Conservation (phyloP, 2,797 vertebrate species). For the Clarias laeviceps region DNA sequence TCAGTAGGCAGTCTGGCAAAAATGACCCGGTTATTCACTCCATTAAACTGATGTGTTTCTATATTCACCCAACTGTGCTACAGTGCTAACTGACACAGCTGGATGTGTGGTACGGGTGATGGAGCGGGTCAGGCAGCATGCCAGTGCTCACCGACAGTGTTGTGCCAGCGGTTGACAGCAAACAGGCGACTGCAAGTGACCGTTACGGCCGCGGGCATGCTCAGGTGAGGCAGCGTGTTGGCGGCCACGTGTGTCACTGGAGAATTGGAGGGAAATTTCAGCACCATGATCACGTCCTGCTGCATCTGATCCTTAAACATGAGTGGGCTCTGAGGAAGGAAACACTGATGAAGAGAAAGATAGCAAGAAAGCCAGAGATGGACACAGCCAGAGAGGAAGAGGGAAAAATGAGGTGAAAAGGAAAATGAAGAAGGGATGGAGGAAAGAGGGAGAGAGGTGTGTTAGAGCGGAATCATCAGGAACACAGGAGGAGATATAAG, state of each 20-base stretch:
- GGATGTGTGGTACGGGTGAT: background rate
- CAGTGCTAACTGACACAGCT: background rate
- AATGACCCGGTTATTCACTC: background rate
- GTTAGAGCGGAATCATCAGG: constrained; percentile 44
- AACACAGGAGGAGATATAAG: background rate
- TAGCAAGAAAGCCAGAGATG: constrained; percentile 41
- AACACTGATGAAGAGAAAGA: constrained; percentile 80
- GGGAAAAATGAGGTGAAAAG: constrained; percentile 17
- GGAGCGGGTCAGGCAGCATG: background rate
- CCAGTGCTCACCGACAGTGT: constrained; percentile 87
- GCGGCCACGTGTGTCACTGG: constrained; percentile 94
- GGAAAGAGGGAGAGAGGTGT: constrained; percentile 38
- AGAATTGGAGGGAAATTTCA: constrained; percentile 97
- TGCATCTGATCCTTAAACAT: constrained; percentile 99
- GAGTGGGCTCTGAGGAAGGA: constrained; percentile 97
- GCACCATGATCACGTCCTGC: constrained; percentile 98
- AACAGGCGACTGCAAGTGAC: constrained; percentile 96
- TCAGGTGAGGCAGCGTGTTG: constrained; percentile 93
- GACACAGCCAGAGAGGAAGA: constrained; percentile 25
- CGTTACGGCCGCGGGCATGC: constrained; percentile 91
- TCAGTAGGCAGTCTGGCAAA: background rate
- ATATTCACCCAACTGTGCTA: background rate
- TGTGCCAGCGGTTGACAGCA: constrained; percentile 97
- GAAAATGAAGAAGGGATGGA: constrained; percentile 40
- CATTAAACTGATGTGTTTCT: background rate